These are phyloP conservation scores for Isaurus tuberculatus DNA, from an alignment of 92 coral and sea anemone species.

Conservation along the genomic window DNA sequence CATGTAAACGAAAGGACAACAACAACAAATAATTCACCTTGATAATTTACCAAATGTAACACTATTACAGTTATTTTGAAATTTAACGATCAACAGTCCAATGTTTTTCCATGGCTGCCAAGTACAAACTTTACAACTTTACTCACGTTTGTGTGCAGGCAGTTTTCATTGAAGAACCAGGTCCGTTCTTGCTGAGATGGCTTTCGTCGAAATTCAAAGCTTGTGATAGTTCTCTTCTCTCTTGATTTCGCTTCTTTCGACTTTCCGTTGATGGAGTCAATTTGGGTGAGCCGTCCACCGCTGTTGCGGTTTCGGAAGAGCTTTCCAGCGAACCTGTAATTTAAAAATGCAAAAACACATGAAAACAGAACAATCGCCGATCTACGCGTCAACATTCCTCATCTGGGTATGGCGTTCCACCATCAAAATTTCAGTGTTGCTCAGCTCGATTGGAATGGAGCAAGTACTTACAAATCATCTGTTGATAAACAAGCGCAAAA, in stretches of 20 bases:
- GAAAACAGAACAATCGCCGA: conserved; percentile 28
- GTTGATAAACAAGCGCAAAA: conserved; percentile 3
- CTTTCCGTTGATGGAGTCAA: conserved; percentile 76
- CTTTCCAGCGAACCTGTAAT: conserved; percentile 42
- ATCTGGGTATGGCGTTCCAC: conserved; percentile 29
- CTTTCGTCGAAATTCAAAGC: conserved; percentile 71
- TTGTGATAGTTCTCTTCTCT: conserved; percentile 73
- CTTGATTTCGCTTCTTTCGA: conserved; percentile 82
- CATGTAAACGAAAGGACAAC: conserved; percentile 6
- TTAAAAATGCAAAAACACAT: conserved; percentile 20
- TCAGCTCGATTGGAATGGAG: conserved; percentile 45
- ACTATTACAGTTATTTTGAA: background rate
- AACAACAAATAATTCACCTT: conserved; percentile 12
- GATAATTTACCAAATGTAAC: conserved; percentile 27
- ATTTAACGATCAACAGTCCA: background rate
- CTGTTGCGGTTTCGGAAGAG: conserved; percentile 20
- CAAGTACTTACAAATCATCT: conserved; percentile 44
- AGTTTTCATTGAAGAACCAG: conserved; percentile 72
- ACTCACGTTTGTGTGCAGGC: conserved; percentile 94
- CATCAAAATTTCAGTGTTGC: conserved; percentile 37
- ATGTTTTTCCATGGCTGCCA: background rate
- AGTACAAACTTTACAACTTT: background rate
- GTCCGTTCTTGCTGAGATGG: conserved; percentile 62
- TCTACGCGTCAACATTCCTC: conserved; percentile 43
- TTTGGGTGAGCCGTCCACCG: conserved; percentile 72